Conservation (phyloP, 2,113 vertebrate genomes). For the Sinocyclocheilus rhinocerous region DNA sequence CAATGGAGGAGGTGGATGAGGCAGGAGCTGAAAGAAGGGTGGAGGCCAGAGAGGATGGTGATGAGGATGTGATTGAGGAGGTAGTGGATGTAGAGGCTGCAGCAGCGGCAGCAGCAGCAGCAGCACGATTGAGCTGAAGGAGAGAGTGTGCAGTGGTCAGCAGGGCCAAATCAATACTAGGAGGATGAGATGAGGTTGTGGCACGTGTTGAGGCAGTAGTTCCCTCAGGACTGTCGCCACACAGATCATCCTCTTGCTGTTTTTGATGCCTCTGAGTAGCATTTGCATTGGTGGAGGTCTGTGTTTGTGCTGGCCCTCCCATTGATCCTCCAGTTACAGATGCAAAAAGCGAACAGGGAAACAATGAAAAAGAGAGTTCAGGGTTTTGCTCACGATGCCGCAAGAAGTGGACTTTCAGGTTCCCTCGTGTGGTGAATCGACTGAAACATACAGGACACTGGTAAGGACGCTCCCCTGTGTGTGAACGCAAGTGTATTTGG, state of each 20-base stretch:
- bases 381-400: slow-evolving; percentile 89
- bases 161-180: slow-evolving; percentile 77
- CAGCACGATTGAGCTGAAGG: slow-evolving; percentile 75
- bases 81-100: slow-evolving; percentile 69
- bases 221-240: slow-evolving; percentile 64
- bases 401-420: slow-evolving; percentile 91
- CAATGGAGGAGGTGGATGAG: slow-evolving; percentile 72
- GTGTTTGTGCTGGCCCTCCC: slow-evolving; percentile 64
- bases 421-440: slow-evolving; percentile 89
- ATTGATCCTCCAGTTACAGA: slow-evolving; percentile 59
- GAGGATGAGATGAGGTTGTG: slow-evolving; percentile 75
- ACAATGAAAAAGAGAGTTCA: slow-evolving; percentile 86
- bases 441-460: slow-evolving; percentile 90
- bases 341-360: slow-evolving; percentile 76
- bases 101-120: slow-evolving; percentile 72
- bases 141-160: slow-evolving; percentile 78
- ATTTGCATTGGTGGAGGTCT: slow-evolving; percentile 64
- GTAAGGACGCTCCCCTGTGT: slow-evolving; percentile 74
- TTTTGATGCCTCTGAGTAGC: slow-evolving; percentile 73
- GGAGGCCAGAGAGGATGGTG: slow-evolving; percentile 74
- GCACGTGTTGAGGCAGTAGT: slow-evolving; percentile 63
- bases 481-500: slow-evolving; percentile 85
- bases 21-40: slow-evolving; percentile 74
- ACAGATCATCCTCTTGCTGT: slow-evolving; percentile 70
- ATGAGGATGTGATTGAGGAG: slow-evolving; percentile 65